A percentile compares a stretch with the other conserved stretches of the same genome.
phyloP scores from a whole-genome alignment of 2,888 invertebrate species.

The Lucinisca nassula region DNA sequence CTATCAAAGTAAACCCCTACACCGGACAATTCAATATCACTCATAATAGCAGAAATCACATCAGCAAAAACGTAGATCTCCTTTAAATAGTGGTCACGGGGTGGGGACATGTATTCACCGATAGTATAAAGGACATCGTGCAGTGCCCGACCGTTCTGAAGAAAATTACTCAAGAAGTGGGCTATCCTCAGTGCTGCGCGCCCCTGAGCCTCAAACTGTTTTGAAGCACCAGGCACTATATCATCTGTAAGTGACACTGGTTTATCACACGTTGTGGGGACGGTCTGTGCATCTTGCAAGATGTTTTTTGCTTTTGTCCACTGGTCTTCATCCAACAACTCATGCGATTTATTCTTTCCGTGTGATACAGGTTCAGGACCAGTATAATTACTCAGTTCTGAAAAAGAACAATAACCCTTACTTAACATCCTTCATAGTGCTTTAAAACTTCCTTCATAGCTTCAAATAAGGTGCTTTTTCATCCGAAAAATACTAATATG shows the following conservation, averaged over 20 bases:
- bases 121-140: conserved; percentile 75
- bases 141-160: conserved; percentile 90
- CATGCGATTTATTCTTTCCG: background rate
- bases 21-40: conserved; percentile 96
- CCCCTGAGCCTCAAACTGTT: conserved; percentile 96
- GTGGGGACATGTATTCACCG: conserved; percentile 40
- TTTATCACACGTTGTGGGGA: background rate
- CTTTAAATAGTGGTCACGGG: background rate
- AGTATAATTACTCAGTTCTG: background rate
- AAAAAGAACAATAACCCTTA: no score
- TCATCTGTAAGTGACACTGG: conserved; percentile 92
- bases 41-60: conserved; percentile 95
- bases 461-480: no score
- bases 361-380: background rate
- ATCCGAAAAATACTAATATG: no score
- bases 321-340: background rate
- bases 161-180: conserved; percentile 97
- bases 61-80: conserved; percentile 96
- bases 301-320: background rate
- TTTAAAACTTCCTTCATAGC: no score
- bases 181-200: conserved; percentile 98
- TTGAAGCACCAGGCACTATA: conserved; percentile 94
- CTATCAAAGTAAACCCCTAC: conserved; percentile 95
- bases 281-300: background rate
- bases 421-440: no score